Base-by-base conservation (phyloP, 2,797 vertebrate genomes). In the Acropternis orthonyx region DNA sequence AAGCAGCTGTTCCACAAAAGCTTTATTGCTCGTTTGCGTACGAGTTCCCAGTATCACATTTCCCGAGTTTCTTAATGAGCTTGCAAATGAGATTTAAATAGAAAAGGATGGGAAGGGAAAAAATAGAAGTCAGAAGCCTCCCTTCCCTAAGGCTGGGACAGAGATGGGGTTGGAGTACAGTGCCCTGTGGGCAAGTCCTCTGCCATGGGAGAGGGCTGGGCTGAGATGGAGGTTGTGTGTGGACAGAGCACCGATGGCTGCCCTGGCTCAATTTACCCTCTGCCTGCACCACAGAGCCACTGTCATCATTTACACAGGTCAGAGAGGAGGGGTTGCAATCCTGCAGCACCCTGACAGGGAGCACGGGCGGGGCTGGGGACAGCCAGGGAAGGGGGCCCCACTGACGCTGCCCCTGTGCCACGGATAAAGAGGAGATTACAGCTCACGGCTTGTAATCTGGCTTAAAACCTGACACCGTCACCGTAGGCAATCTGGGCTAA, bases 1-100 rank as follows among this genome's bases (percentile, higher is more conserved):
- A 14, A 94, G 93, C 97, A 97, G 97, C 96, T 97, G 97, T 80
- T 97, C 96, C 2, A 94, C 96, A 95, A 90, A 95, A 91, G 95
- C 95, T 96, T 97, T 97, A 97, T 95, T 96, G 95, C 96, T 92
- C 58, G 65, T 94, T 96, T 95, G 93, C 51, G 9, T 96, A 92
- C 1, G 16, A 94, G 91, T 30, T 90, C 94, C 93, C 95, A 95
- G 92, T 79, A 91, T 88, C 84, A 14, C 96, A 97, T 93, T 97
- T 96, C 95, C 92, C 84, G 74, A 89, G 94, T 93, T 93, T 54
- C 93, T 93, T 97, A 97, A 97, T 90, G 96, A 97, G 92, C 85
- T 88, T 89, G 34, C 95, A 95, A 95, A 97, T 92, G 94, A 96
- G 96, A 96, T 95, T 94, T 88, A 76, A 95, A 96, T 93, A 95